Conservation (phyloP, 2,888 invertebrate species). For the Eupithecia exiguata region DNA sequence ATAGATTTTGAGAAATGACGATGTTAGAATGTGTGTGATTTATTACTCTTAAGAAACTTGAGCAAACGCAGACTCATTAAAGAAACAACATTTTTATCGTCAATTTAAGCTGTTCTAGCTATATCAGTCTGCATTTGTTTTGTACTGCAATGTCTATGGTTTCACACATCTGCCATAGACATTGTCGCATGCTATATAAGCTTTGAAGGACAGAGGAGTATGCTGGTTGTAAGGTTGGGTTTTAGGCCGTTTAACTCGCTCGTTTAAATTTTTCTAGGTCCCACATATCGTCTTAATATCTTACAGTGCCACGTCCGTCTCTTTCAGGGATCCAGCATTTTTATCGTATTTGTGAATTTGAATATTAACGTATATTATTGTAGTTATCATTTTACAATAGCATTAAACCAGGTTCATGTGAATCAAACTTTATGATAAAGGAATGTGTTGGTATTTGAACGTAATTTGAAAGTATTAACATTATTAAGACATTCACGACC, state of each 20-base stretch:
- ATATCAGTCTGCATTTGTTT: slow-evolving; percentile 48
- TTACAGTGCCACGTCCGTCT: slow-evolving; percentile 45
- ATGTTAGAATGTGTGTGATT: slow-evolving; percentile 76
- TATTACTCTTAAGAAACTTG: slow-evolving; percentile 57
- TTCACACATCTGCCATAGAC: slow-evolving; percentile 46
- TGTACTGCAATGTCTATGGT: slow-evolving; percentile 57
- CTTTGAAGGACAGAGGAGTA: slow-evolving; percentile 80
- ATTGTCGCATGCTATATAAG: slow-evolving; percentile 72
- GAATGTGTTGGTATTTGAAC: slow-evolving; percentile 29
- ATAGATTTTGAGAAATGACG: slow-evolving; percentile 71
- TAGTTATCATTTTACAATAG: slow-evolving; percentile 29
- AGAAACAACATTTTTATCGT: slow-evolving; percentile 32
- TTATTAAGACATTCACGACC: slow-evolving; percentile 24
- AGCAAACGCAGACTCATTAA: slow-evolving; percentile 44
- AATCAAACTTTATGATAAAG: slow-evolving; percentile 27
- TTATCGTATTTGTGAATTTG: slow-evolving; percentile 25
- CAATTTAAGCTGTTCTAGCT: slow-evolving; percentile 36
- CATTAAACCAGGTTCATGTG: slow-evolving; percentile 30
- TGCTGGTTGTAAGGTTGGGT: slow-evolving; percentile 61
- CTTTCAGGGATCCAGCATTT: slow-evolving; percentile 61
- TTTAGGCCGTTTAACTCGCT: slow-evolving; percentile 49
- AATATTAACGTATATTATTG: slow-evolving; percentile 29
- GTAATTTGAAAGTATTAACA: slow-evolving; percentile 32
- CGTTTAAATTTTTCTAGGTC: slow-evolving; percentile 55
- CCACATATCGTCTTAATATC: slow-evolving; percentile 44